Evolutionary conservation across 1,140 invertebrate species (phyloP).

Genomic region (Nomia melanderi): DNA sequence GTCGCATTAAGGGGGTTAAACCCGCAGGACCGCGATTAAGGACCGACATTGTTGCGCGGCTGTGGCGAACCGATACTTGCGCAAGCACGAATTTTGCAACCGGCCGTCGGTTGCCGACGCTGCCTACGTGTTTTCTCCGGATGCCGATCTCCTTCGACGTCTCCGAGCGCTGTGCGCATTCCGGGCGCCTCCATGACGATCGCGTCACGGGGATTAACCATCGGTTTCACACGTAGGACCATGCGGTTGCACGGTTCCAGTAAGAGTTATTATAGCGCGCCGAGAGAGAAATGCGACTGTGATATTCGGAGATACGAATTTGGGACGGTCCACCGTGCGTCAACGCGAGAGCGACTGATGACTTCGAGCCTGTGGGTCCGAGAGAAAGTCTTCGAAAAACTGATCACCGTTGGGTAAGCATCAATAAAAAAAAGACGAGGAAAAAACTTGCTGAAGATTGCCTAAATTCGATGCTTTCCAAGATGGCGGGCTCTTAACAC

Average conservation of each 20-base stretch:
- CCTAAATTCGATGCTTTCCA: neutral
- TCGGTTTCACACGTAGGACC: neutral
- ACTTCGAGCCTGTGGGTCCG: neutral
- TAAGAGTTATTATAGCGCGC: neutral
- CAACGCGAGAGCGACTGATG: neutral
- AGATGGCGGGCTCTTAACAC: neutral
- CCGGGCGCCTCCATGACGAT: neutral
- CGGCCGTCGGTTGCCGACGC: no score
- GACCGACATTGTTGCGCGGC: no score
- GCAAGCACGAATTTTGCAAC: constrained; percentile 45
- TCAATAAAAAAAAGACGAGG: neutral
- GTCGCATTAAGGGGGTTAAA: no score
- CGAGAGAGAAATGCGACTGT: neutral
- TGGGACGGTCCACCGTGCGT: neutral
- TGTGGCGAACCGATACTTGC: constrained; percentile 26
- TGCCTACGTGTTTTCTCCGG: constrained; percentile 39
- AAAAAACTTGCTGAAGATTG: neutral
- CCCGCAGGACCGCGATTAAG: no score
- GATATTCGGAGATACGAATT: constrained; percentile 2
- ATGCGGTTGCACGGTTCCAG: neutral
- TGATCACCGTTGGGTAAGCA: neutral
- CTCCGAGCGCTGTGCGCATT: constrained; percentile 21
- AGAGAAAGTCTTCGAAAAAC: neutral
- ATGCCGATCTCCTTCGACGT: constrained; percentile 14
- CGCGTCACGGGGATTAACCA: neutral